These are phyloP conservation scores for Ciconia stormi DNA, from an alignment of 2,113 vertebrate species.

Conservation along the genomic window DNA sequence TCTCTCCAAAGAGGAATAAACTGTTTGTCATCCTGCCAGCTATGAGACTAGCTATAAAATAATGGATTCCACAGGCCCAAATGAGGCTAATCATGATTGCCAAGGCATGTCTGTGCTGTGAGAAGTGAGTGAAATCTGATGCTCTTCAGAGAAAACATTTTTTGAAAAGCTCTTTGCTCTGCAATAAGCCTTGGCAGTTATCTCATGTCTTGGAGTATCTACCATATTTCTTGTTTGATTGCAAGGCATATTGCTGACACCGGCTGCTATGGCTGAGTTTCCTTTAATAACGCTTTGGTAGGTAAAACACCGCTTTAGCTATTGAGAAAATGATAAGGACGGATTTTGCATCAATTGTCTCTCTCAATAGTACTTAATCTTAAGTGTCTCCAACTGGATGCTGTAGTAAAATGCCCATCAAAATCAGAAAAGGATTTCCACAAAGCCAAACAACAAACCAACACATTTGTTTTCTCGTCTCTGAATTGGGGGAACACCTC, in stretches of 20 bases:
- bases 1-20: slow-evolving; percentile 57
- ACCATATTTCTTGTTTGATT: slow-evolving; percentile 40
- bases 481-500: not conserved
- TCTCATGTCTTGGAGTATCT: slow-evolving; percentile 38
- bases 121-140: slow-evolving; percentile 61
- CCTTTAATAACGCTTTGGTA: not conserved
- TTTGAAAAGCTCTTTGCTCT: slow-evolving; percentile 60
- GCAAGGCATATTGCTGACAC: slow-evolving; percentile 32
- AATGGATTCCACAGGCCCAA: slow-evolving; percentile 64
- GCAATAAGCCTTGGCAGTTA: slow-evolving; percentile 61
- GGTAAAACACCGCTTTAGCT: not conserved
- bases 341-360: not conserved
- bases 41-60: slow-evolving; percentile 51
- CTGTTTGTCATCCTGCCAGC: slow-evolving; percentile 60
- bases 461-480: not conserved
- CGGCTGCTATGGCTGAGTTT: not conserved
- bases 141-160: slow-evolving; percentile 63
- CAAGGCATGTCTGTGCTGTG: slow-evolving; percentile 58
- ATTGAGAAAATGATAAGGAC: not conserved
- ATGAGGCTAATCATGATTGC: slow-evolving; percentile 62
- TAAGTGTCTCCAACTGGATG: not conserved
- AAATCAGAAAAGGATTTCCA: not conserved
- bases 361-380: not conserved
- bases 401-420: not conserved
- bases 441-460: not conserved